These are phyloP conservation scores for Oryctes rhinoceros DNA, from an alignment of 1,140 invertebrate genomes.

Conservation along the genomic window DNA sequence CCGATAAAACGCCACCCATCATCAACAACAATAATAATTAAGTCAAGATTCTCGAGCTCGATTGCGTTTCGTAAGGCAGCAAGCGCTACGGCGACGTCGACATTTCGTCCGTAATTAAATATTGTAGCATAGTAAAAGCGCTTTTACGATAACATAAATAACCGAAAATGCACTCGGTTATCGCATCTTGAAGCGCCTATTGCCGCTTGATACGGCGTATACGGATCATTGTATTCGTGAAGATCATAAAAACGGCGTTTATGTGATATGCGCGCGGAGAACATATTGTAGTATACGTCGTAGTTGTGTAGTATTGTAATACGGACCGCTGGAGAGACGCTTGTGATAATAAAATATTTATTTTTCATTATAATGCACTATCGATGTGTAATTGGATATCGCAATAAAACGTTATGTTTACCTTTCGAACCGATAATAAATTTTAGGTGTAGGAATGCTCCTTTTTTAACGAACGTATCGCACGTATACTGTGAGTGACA, in stretches of 20 bases:
- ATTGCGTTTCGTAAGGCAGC: background rate
- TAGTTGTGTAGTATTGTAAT: background rate
- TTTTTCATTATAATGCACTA: slow-evolving; percentile 31
- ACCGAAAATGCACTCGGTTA: slow-evolving; percentile 31
- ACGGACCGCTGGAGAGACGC: background rate
- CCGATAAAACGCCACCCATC: background rate
- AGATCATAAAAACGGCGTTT: slow-evolving; percentile 22
- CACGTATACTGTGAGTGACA: background rate
- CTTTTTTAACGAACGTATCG: slow-evolving; percentile 26
- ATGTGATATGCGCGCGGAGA: background rate
- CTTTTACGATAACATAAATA: slow-evolving; percentile 34
- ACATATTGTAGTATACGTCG: background rate
- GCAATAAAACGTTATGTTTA: slow-evolving; percentile 41
- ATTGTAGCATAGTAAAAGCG: background rate
- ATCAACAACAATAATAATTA: slow-evolving; percentile 37
- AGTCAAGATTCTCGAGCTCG: background rate
- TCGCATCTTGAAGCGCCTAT: background rate
- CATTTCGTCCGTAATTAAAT: slow-evolving; percentile 21
- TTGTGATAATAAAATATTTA: slow-evolving; percentile 31
- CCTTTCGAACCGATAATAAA: slow-evolving; percentile 36
- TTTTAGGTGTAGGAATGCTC: background rate
- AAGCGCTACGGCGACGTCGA: background rate
- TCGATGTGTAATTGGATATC: slow-evolving; percentile 36
- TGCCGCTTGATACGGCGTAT: background rate
- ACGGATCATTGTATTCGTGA: slow-evolving; percentile 25